These are phyloP conservation scores for Aethes cnicana DNA, from an alignment of 2,888 invertebrate genomes.

Conservation along the genomic window DNA sequence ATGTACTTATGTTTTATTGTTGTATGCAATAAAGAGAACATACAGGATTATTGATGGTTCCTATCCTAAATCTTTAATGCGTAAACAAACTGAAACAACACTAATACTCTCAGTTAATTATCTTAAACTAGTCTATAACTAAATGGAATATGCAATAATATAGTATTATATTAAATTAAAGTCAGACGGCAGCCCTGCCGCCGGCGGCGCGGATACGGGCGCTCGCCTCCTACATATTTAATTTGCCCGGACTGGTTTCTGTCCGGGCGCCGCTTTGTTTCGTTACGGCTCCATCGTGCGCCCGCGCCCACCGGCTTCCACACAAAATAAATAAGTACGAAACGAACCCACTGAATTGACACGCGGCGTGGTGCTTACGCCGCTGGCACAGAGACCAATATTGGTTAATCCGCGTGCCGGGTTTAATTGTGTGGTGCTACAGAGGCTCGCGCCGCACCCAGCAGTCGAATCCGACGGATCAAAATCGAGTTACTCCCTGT, in stretches of 20 bases:
- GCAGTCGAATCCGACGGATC: not conserved
- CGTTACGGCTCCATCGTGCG: slow-evolving; percentile 76
- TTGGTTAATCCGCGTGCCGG: too few species aligned
- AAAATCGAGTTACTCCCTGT: not conserved
- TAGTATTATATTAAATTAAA: slow-evolving; percentile 3
- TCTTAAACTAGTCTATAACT: too few species aligned
- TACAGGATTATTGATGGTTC: too few species aligned
- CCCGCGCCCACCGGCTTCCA: slow-evolving; percentile 34
- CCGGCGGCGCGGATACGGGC: slow-evolving; percentile 63
- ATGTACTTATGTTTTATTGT: too few species aligned
- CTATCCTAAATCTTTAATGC: too few species aligned
- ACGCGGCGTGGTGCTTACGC: too few species aligned
- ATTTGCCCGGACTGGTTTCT: slow-evolving; percentile 80
- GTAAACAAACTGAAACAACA: too few species aligned
- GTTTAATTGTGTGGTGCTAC: too few species aligned
- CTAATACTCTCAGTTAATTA: too few species aligned
- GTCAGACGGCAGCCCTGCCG: slow-evolving; percentile 23
- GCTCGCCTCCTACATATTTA: slow-evolving; percentile 80
- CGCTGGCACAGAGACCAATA: too few species aligned
- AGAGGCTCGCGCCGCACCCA: not conserved
- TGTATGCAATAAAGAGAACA: too few species aligned
- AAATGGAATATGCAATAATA: not conserved
- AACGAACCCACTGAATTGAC: slow-evolving; percentile 9
- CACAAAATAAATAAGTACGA: slow-evolving; percentile 22
- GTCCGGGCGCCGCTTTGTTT: slow-evolving; percentile 70